Evolutionary conservation across 2,888 invertebrate genomes (phyloP).

Genomic region (Calameuta filiformis): DNA sequence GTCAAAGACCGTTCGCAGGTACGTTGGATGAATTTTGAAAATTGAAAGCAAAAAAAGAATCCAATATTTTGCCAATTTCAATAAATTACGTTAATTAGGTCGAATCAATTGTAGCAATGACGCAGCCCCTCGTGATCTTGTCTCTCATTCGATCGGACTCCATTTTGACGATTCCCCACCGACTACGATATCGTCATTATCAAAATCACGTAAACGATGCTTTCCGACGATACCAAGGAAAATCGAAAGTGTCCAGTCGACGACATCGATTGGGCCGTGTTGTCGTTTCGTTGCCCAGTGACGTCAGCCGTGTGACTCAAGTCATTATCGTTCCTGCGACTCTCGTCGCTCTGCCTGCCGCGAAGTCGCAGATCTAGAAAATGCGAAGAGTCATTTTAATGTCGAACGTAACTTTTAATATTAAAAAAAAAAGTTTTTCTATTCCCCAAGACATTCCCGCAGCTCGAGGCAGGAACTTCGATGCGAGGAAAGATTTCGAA

Average conservation of each 20-base stretch:
- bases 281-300: constrained; percentile 49
- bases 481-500: too few relatives aligned
- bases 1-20: neutral
- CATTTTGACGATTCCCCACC: constrained; percentile 17
- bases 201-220: constrained; percentile 36
- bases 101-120: constrained; percentile 8
- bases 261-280: constrained; percentile 58
- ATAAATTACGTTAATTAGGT: constrained; percentile 26
- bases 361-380: constrained; percentile 34
- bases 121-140: neutral
- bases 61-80: neutral
- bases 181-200: constrained; percentile 43
- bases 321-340: constrained; percentile 26
- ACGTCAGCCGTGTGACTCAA: constrained; percentile 28
- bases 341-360: constrained; percentile 30
- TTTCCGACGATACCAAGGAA: constrained; percentile 25
- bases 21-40: neutral
- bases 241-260: constrained; percentile 44
- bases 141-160: neutral
- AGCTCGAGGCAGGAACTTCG: too few relatives aligned
- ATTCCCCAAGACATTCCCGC: too few relatives aligned
- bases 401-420: neutral
- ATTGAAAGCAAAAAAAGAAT: neutral
- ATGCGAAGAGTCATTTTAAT: neutral
- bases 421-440: neutral